Percentiles rank a stretch among this genome's conserved stretches.
Conservation (phyloP, 2,113 vertebrate genomes). For the Connochaetes taurinus region DNA sequence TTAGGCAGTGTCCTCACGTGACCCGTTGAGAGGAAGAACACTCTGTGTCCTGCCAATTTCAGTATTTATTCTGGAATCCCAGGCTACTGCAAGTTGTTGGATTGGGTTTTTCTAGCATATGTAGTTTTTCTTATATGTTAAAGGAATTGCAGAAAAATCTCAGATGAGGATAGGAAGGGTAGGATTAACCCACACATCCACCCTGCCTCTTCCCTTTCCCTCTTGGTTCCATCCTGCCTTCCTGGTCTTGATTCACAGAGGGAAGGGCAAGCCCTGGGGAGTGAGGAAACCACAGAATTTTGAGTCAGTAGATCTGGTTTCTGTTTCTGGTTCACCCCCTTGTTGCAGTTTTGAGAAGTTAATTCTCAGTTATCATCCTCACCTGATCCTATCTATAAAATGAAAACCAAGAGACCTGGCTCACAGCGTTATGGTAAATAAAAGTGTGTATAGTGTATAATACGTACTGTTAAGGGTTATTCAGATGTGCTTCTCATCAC, state of each 20-base stretch:
- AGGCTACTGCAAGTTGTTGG: constrained; percentile 62
- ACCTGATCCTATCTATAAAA: constrained; percentile 24
- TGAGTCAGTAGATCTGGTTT: constrained; percentile 40
- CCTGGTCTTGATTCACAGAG: constrained; percentile 27
- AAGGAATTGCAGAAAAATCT: constrained; percentile 52
- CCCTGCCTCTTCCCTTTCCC: neutral
- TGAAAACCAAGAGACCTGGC: neutral
- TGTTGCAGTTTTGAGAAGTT: constrained; percentile 32
- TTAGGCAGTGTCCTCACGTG: constrained; percentile 72
- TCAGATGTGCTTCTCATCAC: neutral
- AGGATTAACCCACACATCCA: neutral
- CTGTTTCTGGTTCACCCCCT: neutral
- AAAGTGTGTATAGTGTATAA: neutral
- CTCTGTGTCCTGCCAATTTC: constrained; percentile 62
- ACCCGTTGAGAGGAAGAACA: constrained; percentile 68
- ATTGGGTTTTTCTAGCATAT: constrained; percentile 33
- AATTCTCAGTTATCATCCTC: constrained; percentile 16
- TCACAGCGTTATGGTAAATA: neutral
- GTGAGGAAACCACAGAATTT: constrained; percentile 32
- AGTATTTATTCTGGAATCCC: constrained; percentile 69
- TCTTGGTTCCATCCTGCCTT: constrained; percentile 9
- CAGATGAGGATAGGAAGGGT: constrained; percentile 26
- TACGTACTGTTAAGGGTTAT: neutral
- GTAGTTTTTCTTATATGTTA: constrained; percentile 65
- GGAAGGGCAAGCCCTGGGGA: neutral